phyloP scores from a whole-genome alignment of 2,797 vertebrate species.

The Capromys pilorides region DNA sequence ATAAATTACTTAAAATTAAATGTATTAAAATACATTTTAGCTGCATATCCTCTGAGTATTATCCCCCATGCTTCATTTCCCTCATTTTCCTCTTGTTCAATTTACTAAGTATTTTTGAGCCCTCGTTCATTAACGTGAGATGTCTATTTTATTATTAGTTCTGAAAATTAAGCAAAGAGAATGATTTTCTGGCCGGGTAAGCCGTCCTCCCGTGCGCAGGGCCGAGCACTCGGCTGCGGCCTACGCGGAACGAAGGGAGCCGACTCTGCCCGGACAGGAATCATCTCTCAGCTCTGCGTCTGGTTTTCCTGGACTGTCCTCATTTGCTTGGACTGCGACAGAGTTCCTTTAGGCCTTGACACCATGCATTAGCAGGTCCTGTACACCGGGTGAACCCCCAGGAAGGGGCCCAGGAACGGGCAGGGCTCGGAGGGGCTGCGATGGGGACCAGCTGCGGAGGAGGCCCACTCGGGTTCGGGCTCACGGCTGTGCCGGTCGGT shows the following conservation, averaged over 20 bases:
- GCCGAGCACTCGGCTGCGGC: neutral
- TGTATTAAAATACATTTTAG: neutral
- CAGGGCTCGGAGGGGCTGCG: conserved; percentile 55
- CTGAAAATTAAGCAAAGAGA: conserved; percentile 35
- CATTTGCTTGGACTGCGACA: conserved; percentile 59
- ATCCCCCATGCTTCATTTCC: neutral
- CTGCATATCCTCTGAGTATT: neutral
- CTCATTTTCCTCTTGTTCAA: neutral
- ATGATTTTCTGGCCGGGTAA: neutral
- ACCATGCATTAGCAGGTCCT: conserved; percentile 54
- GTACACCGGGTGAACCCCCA: conserved; percentile 46
- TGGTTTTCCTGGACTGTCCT: conserved; percentile 71
- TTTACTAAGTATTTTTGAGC: conserved; percentile 47
- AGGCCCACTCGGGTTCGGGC: conserved; percentile 55
- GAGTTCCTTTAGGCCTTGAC: conserved; percentile 69
- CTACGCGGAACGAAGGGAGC: conserved; percentile 50
- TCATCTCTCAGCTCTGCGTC: conserved; percentile 73
- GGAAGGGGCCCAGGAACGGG: conserved; percentile 1
- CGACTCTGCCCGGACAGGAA: conserved; percentile 63
- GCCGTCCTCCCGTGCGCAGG: neutral
- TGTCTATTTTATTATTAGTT: conserved; percentile 12
- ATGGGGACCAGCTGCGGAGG: conserved; percentile 76
- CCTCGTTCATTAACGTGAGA: conserved; percentile 25
- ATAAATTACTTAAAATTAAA: neutral
- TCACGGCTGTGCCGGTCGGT: conserved; percentile 64